A percentile compares a stretch with the other conserved stretches of the same genome.
Evolutionary conservation across 30 jellyfish, hydroid and myxozoan genomes (phyloP).

Genomic region (Hydractinia symbiolongicarpus): DNA sequence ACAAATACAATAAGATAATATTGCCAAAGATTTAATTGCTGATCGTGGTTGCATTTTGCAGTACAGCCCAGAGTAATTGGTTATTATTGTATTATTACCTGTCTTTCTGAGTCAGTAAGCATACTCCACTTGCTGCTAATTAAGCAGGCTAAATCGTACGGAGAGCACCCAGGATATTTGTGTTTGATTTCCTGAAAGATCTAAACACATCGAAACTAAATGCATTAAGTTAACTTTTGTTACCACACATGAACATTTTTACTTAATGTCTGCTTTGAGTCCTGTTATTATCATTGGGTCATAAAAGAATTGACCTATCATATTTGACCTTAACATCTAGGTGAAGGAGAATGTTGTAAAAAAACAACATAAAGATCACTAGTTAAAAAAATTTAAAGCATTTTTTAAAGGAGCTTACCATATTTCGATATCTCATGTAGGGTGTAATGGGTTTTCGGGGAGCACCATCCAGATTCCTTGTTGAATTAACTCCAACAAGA

Average conservation of each 20-base stretch:
- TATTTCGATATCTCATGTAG: constrained; percentile 24
- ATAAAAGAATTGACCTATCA: no score
- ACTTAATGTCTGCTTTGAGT: no score
- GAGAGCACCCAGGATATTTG: constrained; percentile 31
- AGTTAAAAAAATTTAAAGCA: no score
- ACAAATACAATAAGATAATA: no score
- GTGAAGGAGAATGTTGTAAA: no score
- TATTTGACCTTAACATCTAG: no score
- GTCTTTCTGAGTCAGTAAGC: constrained; percentile 25
- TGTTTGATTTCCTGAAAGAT: constrained; percentile 23
- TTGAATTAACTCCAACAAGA: no score
- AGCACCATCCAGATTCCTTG: background rate
- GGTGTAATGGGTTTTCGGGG: constrained; percentile 23
- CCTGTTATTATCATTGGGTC: no score
- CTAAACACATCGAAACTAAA: background rate
- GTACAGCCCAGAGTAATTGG: no score
- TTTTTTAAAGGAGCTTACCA: background rate
- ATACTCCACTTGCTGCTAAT: constrained; percentile 28
- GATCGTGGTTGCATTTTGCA: no score
- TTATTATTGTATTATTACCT: background rate
- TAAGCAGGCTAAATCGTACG: constrained; percentile 19
- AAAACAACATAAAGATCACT: no score
- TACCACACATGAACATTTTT: background rate
- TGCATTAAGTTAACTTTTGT: background rate
- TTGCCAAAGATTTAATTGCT: no score